A percentile compares a stretch with the other conserved stretches of the same genome.
These are phyloP conservation scores for Mormyrus hasselquistii DNA, from an alignment of 2,797 vertebrate species.

Conservation along the genomic window DNA sequence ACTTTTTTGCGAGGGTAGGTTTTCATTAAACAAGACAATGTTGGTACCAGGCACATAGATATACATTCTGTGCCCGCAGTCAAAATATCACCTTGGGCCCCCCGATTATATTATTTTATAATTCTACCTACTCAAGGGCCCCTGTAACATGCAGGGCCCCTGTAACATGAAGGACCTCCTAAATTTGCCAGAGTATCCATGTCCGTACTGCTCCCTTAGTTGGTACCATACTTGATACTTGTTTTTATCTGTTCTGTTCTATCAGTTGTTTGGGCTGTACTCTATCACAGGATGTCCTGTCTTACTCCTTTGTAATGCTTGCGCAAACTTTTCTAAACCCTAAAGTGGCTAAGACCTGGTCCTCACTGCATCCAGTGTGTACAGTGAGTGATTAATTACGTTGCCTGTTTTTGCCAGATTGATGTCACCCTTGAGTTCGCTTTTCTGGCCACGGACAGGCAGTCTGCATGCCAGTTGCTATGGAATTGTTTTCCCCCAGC, in stretches of 20 bases:
- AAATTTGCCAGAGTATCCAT: not conserved
- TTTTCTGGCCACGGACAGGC: not conserved
- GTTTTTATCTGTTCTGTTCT: not conserved
- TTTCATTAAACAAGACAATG: not conserved
- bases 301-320: not conserved
- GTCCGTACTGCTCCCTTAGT: not conserved
- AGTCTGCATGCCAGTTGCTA: slow-evolving; percentile 11
- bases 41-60: not conserved
- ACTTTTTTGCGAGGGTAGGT: not conserved
- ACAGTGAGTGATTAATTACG: not conserved
- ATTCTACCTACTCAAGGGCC: not conserved
- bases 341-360: not conserved
- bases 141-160: not conserved
- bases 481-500: slow-evolving; percentile 29
- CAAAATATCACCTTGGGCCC: not conserved
- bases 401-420: not conserved
- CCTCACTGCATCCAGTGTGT: not conserved
- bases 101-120: not conserved
- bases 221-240: not conserved
- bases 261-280: not conserved
- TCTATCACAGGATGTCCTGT: not conserved
- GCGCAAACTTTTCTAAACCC: not conserved
- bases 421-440: not conserved
- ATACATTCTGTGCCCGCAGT: not conserved
- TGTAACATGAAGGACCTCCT: not conserved